These are phyloP conservation scores for Trinorchestia longiramus DNA, from an alignment of 1,140 invertebrate genomes.

Conservation along the genomic window DNA sequence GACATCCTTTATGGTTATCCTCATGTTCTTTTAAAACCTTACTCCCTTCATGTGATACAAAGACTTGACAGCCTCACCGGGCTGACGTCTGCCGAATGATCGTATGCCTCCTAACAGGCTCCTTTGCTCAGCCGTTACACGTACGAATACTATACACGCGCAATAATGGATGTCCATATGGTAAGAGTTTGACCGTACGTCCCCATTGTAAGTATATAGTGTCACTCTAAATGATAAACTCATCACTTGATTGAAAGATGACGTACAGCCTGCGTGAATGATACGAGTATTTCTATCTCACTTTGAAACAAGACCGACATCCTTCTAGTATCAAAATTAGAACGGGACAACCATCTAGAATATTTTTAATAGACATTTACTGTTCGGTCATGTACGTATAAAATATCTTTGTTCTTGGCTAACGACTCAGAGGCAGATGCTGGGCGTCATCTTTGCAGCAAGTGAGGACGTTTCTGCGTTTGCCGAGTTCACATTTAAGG, in stretches of 20 bases:
- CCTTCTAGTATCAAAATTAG: background rate
- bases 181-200: conserved; percentile 22
- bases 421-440: background rate
- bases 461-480: background rate
- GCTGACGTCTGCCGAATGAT: background rate
- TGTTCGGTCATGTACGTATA: background rate
- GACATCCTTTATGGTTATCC: background rate
- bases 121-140: conserved; percentile 25
- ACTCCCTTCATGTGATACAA: background rate
- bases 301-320: background rate
- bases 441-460: background rate
- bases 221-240: background rate
- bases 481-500: background rate
- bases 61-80: background rate
- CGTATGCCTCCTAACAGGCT: conserved; percentile 10
- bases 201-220: background rate
- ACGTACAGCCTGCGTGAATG: background rate
- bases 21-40: background rate
- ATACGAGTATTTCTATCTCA: background rate
- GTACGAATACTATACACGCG: conserved; percentile 35
- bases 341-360: background rate
- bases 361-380: background rate
- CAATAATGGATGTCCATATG: conserved; percentile 52
- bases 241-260: background rate
- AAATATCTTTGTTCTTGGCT: background rate